Base-by-base conservation (phyloP, 2,113 vertebrate genomes). In the Caracal caracal region DNA sequence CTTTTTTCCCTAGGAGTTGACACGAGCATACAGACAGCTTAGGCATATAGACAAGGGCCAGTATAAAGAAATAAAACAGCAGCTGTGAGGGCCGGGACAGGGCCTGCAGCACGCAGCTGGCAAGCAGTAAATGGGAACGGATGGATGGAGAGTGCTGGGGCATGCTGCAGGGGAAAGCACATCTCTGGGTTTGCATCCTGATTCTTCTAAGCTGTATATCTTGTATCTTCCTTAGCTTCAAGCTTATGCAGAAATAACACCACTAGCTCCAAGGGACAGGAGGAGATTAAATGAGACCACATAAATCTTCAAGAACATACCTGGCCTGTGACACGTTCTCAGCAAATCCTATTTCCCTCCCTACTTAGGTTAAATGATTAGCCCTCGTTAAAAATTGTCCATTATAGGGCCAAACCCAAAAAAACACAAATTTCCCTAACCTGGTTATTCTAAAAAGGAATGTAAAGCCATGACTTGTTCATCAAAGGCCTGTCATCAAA, bases 341-440 rank as follows among this genome's bases (percentile, higher is more conserved):
- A 65, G 28, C 6, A 89, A 84, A 85, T 88, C 78, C 94, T 40
- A 47, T 11, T 84, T 94, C n/a, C n/a, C 33, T 85, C 30, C 51
- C 47, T 68, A 33, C 33, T 66, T 33, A 73, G 26, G 19, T 80
- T 78, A 97, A 97, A 94, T 59, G 37, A 70, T 86, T 91, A 79
- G 70, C 24, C 9, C 33, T 59, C 8, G 66, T 51, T 17, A 90
- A 89, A 95, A 97, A 71, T 3, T 20, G 17, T 68, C 65, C 51
- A 75, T 66, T 96, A 87, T 28, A 93, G 79, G 35, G 71, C 47
- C 43, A 97, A 89, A 49, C 82, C 37, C 26, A 89, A 59, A 89
- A 96, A 56, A 75, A 78, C 43, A 17, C 49, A 82, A 83, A 90
- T 96, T 75, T 82, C 66, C 49, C 92, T 95, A 84, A 35, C 8